phyloP scores from a whole-genome alignment of 2,888 invertebrate genomes.

The Mimas tiliae region DNA sequence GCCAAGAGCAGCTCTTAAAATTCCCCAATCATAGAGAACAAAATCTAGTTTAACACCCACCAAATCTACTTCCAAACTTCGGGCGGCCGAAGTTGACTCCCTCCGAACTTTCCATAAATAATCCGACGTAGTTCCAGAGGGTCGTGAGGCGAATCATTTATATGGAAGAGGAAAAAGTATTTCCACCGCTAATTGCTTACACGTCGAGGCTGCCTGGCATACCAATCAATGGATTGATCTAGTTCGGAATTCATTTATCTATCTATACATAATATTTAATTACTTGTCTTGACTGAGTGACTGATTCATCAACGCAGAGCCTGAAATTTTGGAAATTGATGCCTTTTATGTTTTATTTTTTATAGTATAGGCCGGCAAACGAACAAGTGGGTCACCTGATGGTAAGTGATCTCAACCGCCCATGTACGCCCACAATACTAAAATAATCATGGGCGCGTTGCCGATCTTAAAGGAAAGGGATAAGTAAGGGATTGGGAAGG shows the following conservation, averaged over 20 bases:
- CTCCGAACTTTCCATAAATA: slow-evolving; percentile 27
- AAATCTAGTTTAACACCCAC: slow-evolving; percentile 11
- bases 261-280: too few species aligned
- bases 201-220: slow-evolving; percentile 18
- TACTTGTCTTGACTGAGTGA: too few species aligned
- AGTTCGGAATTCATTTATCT: background rate
- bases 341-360: too few species aligned
- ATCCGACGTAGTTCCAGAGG: slow-evolving; percentile 22
- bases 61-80: slow-evolving; percentile 15
- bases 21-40: slow-evolving; percentile 9
- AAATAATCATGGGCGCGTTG: too few species aligned
- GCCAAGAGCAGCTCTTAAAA: background rate
- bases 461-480: too few species aligned
- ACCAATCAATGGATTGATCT: background rate
- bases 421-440: too few species aligned
- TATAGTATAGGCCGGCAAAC: too few species aligned
- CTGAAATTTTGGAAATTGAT: too few species aligned
- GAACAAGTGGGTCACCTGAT: too few species aligned
- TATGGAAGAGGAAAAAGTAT: slow-evolving; percentile 34
- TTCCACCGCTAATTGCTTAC: slow-evolving; percentile 35
- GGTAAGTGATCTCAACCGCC: too few species aligned
- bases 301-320: too few species aligned
- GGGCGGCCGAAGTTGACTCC: slow-evolving; percentile 9
- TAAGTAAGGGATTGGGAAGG: too few species aligned
- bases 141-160: slow-evolving; percentile 37